Evolutionary conservation across 2,888 invertebrate genomes (phyloP).

Genomic region (Acleris emargana): DNA sequence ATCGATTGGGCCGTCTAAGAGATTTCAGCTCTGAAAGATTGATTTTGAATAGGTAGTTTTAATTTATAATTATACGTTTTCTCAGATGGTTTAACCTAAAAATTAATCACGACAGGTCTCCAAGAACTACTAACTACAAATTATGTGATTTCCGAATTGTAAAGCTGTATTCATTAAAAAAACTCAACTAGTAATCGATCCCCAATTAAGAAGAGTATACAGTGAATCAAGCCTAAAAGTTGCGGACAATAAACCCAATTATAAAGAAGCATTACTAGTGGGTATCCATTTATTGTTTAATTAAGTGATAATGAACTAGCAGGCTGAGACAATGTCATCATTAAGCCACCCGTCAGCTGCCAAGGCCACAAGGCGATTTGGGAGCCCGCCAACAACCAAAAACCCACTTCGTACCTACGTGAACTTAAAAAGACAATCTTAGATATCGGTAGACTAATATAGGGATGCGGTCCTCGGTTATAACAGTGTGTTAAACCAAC

Average conservation of each 20-base stretch:
- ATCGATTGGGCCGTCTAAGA: no score
- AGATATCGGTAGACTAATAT: conserved; percentile 11
- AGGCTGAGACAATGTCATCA: conserved; percentile 53
- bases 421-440: conserved; percentile 25
- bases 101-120: no score
- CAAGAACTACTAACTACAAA: no score
- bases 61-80: no score
- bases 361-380: conserved; percentile 60
- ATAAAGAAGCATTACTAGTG: conserved; percentile 18
- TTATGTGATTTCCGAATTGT: no score
- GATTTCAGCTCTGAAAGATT: no score
- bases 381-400: conserved; percentile 51
- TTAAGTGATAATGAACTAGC: conserved; percentile 50
- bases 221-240: neutral
- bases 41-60: no score
- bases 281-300: conserved; percentile 43
- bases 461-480: no score
- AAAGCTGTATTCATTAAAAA: no score
- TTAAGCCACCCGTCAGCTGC: conserved; percentile 52
- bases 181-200: conserved; percentile 3
- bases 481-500: no score
- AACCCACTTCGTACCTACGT: conserved; percentile 23
- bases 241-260: conserved; percentile 21
- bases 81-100: no score
- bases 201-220: conserved; percentile 7